Percentiles rank a stretch among this genome's conserved stretches.
phyloP scores from a whole-genome alignment of 2,797 vertebrate species.

The Carcharodon carcharias region DNA sequence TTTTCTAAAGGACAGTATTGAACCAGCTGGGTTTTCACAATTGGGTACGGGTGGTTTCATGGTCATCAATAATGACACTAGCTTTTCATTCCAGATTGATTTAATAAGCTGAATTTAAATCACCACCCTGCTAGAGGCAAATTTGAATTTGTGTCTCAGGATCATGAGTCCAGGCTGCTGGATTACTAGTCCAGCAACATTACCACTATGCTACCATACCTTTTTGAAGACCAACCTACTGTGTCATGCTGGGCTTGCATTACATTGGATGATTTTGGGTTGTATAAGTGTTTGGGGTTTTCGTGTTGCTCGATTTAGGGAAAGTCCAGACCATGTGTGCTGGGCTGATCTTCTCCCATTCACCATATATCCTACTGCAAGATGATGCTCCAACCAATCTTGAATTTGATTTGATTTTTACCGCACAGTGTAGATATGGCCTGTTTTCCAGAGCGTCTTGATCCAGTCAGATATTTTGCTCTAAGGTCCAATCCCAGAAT shows the following conservation, averaged over 20 bases:
- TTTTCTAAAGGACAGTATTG: neutral
- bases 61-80: neutral
- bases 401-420: neutral
- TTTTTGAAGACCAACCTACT: neutral
- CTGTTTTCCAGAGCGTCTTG: neutral
- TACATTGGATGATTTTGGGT: neutral
- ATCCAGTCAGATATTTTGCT: neutral
- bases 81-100: neutral
- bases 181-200: too few relatives aligned
- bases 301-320: neutral
- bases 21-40: neutral
- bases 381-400: neutral
- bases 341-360: neutral
- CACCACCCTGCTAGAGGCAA: neutral
- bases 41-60: neutral
- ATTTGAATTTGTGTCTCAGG: neutral
- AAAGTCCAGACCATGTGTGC: neutral
- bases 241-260: neutral
- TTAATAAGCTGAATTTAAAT: neutral
- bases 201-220: too few relatives aligned
- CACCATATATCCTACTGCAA: neutral
- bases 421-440: neutral
- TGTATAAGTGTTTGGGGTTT: neutral
- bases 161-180: neutral
- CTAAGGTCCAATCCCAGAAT: neutral